phyloP scores from a whole-genome alignment of 2,888 invertebrate genomes.

The Andrena haemorrhoa region DNA sequence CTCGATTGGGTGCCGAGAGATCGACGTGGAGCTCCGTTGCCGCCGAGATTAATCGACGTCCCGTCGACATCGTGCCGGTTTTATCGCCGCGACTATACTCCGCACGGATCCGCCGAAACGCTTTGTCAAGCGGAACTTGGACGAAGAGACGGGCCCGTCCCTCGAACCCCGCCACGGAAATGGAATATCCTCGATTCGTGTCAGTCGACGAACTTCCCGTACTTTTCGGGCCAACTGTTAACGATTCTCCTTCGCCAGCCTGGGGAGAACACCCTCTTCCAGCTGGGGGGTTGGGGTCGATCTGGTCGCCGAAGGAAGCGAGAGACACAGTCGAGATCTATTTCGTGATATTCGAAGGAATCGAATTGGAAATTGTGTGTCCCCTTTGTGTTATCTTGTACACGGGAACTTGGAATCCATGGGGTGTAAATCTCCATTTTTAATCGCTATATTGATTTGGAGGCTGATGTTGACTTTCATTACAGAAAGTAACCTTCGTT shows the following conservation, averaged over 20 bases:
- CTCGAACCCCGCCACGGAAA: conserved; percentile 57
- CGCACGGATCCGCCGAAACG: conserved; percentile 61
- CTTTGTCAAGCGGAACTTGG: conserved; percentile 69
- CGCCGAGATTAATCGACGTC: conserved; percentile 68
- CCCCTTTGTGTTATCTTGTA: background rate
- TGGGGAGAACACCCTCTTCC: conserved; percentile 25
- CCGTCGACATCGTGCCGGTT: conserved; percentile 63
- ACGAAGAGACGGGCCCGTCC: conserved; percentile 45
- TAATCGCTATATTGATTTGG: too few species aligned
- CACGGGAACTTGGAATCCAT: too few species aligned
- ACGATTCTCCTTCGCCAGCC: conserved; percentile 53
- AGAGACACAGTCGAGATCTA: background rate
- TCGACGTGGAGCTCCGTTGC: conserved; percentile 38
- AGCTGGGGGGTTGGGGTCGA: conserved; percentile 5
- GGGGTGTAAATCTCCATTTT: too few species aligned
- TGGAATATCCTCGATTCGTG: conserved; percentile 68
- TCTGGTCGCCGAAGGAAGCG: background rate
- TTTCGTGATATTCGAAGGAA: conserved; percentile 6
- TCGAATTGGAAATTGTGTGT: conserved; percentile 19
- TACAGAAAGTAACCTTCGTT: too few species aligned
- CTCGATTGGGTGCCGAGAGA: conserved; percentile 5
- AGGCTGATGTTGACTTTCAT: too few species aligned
- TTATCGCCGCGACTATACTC: conserved; percentile 60
- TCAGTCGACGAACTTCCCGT: conserved; percentile 59
- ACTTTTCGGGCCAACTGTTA: conserved; percentile 63